Evolutionary conservation across 1,140 invertebrate genomes (phyloP).

Genomic region (Radopholus similis): DNA sequence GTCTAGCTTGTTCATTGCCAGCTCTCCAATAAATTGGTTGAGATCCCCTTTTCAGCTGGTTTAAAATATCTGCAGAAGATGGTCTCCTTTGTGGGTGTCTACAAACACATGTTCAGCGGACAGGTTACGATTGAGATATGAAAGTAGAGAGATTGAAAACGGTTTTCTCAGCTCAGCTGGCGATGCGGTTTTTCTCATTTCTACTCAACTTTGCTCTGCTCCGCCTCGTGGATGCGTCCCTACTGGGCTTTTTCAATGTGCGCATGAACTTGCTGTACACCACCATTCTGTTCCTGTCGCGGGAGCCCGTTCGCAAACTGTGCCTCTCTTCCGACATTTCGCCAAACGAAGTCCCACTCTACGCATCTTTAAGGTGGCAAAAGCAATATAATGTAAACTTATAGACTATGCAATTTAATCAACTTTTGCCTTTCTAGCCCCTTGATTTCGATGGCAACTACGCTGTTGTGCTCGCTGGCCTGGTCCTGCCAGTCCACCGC

Average conservation of each 20-base stretch:
- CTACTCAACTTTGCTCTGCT: slow-evolving; percentile 43
- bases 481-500: neutral
- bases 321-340: slow-evolving; percentile 33
- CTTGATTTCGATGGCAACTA: slow-evolving; percentile 28
- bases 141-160: slow-evolving; percentile 9
- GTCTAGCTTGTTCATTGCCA: no score
- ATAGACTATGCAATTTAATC: neutral
- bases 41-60: no score
- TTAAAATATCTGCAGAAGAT: no score
- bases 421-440: slow-evolving; percentile 24
- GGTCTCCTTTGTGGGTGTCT: slow-evolving; percentile 30
- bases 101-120: slow-evolving; percentile 35
- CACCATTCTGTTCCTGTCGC: slow-evolving; percentile 36
- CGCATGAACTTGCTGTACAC: slow-evolving; percentile 36
- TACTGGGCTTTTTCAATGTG: slow-evolving; percentile 45
- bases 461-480: slow-evolving; percentile 22
- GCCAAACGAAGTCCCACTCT: slow-evolving; percentile 21
- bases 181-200: slow-evolving; percentile 34
- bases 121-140: slow-evolving; percentile 16
- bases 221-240: slow-evolving; percentile 29
- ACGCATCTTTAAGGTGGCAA: slow-evolving; percentile 32
- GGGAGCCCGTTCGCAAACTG: slow-evolving; percentile 41
- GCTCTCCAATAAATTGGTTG: no score
- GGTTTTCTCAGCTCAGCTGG: slow-evolving; percentile 18
- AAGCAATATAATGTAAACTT: neutral